These are phyloP conservation scores for Odontocolon sp. DNA, from an alignment of 2,888 invertebrate genomes.

Conservation along the genomic window DNA sequence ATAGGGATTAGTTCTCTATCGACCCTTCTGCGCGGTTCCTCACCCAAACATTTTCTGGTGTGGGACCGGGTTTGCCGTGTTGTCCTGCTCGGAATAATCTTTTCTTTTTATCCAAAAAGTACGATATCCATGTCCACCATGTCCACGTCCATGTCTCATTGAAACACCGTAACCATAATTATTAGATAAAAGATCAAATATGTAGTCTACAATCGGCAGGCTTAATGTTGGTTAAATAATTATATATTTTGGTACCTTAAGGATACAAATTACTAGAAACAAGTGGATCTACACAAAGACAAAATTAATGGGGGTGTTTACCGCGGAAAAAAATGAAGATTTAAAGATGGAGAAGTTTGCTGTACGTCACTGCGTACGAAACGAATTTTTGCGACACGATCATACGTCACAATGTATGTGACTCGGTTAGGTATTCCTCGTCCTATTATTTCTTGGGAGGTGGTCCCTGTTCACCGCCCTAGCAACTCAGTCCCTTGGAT, in stretches of 20 bases:
- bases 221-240: no score
- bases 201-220: slow-evolving; percentile 5
- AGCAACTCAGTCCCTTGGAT: background rate
- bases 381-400: no score
- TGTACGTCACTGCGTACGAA: no score
- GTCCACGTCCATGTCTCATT: no score
- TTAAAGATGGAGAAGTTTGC: no score
- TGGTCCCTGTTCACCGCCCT: background rate
- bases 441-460: slow-evolving; percentile 33
- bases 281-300: no score
- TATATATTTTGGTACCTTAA: no score
- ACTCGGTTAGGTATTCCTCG: background rate
- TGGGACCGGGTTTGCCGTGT: background rate
- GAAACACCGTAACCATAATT: slow-evolving; percentile 40
- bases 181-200: slow-evolving; percentile 33
- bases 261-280: no score
- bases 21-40: slow-evolving; percentile 14
- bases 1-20: slow-evolving; percentile 25
- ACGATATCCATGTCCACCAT: no score
- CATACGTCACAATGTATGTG: background rate
- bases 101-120: background rate
- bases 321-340: no score
- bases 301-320: no score
- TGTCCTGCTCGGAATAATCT: background rate
- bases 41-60: background rate